These are phyloP conservation scores for Diadumene lineata DNA, from an alignment of 92 coral and sea anemone genomes.

Conservation along the genomic window DNA sequence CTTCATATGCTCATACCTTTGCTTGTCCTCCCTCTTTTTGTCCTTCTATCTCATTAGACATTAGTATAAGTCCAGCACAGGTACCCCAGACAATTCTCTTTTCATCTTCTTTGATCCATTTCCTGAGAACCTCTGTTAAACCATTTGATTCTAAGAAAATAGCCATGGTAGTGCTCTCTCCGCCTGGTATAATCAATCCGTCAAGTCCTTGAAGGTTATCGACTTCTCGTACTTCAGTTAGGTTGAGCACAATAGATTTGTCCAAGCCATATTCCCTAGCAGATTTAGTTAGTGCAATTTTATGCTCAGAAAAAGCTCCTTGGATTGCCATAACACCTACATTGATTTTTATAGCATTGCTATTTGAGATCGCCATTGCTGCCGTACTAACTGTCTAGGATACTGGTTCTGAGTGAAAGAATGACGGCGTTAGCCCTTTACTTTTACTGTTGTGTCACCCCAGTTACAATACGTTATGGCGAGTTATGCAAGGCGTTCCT, in stretches of 20 bases:
- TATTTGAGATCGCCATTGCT: slow-evolving; percentile 33
- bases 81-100: slow-evolving; percentile 85
- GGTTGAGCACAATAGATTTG: slow-evolving; percentile 48
- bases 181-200: slow-evolving; percentile 92
- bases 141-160: slow-evolving; percentile 67
- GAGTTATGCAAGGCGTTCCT: slow-evolving; percentile 20
- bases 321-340: slow-evolving; percentile 91
- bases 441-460: background rate
- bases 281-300: slow-evolving; percentile 73
- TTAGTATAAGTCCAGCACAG: slow-evolving; percentile 88
- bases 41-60: slow-evolving; percentile 78
- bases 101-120: slow-evolving; percentile 68
- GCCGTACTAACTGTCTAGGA: background rate
- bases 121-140: slow-evolving; percentile 57
- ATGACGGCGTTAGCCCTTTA: background rate
- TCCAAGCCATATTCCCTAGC: slow-evolving; percentile 39
- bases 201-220: slow-evolving; percentile 61
- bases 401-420: background rate
- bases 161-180: slow-evolving; percentile 90
- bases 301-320: slow-evolving; percentile 93
- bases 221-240: slow-evolving; percentile 75
- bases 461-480: background rate
- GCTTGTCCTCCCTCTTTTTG: slow-evolving; percentile 77
- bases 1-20: slow-evolving; percentile 36
- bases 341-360: slow-evolving; percentile 11